phyloP scores from a whole-genome alignment of 2,888 invertebrate species.

The Pasiphila rectangulata region DNA sequence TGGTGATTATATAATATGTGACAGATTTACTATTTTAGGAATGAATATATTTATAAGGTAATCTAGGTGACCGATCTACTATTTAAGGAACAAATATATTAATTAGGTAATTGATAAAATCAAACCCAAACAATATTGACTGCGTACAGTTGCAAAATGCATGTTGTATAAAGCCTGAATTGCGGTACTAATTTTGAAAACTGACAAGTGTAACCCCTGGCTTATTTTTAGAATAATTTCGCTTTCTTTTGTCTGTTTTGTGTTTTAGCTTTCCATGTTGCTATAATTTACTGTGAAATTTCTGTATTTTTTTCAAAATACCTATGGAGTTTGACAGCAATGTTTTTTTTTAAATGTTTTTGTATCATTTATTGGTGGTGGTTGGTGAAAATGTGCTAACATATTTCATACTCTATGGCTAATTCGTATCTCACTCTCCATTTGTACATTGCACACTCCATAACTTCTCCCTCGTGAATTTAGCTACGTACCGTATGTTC shows the following conservation, averaged over 20 bases:
- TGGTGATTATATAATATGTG: too few relatives aligned
- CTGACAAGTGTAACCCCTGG: slow-evolving; percentile 43
- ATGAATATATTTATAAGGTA: too few relatives aligned
- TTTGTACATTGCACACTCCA: slow-evolving; percentile 10
- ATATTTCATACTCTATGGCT: slow-evolving; percentile 79
- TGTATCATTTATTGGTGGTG: slow-evolving; percentile 66
- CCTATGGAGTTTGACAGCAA: slow-evolving; percentile 24
- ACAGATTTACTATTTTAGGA: too few relatives aligned
- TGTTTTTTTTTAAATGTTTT: slow-evolving; percentile 32
- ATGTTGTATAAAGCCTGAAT: slow-evolving; percentile 25
- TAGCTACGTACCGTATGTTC: background rate
- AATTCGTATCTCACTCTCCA: slow-evolving; percentile 59
- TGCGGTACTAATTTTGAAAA: slow-evolving; percentile 32
- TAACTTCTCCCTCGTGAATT: slow-evolving; percentile 9
- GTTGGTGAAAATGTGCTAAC: slow-evolving; percentile 82
- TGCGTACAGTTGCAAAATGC: slow-evolving; percentile 23
- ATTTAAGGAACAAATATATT: too few relatives aligned
- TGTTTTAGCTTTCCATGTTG: slow-evolving; percentile 33
- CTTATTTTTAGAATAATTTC: slow-evolving; percentile 34
- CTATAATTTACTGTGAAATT: slow-evolving; percentile 23
- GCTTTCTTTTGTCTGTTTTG: slow-evolving; percentile 36
- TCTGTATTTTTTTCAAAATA: slow-evolving; percentile 1
- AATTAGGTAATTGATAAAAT: too few relatives aligned
- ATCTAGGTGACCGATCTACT: too few relatives aligned
- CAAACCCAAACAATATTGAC: too few relatives aligned